These are phyloP conservation scores for Heliangelus exortis DNA, from an alignment of 2,797 vertebrate species.

Conservation along the genomic window DNA sequence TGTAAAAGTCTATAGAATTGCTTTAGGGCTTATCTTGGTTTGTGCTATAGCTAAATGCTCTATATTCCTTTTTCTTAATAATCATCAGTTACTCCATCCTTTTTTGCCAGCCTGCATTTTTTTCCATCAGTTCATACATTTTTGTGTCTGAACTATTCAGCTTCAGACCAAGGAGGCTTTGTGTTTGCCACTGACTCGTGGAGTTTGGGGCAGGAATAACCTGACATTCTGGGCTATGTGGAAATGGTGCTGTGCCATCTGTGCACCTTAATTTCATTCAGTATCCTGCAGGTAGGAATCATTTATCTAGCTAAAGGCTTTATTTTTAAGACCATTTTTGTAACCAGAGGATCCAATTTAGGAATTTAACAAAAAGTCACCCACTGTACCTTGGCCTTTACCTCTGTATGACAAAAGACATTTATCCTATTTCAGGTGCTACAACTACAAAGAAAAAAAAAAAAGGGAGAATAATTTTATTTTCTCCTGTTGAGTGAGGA, in stretches of 20 bases:
- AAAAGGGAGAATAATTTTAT: background rate
- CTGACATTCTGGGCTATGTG: background rate
- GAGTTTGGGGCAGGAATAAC: background rate
- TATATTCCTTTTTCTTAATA: background rate
- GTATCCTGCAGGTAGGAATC: background rate
- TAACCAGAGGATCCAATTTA: background rate
- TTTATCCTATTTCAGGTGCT: background rate
- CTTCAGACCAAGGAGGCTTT: background rate
- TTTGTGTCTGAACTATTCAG: background rate
- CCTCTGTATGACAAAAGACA: background rate
- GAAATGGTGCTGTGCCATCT: background rate
- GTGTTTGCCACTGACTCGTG: rapidly evolving
- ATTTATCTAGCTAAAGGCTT: background rate
- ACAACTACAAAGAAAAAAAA: background rate
- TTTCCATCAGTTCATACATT: background rate
- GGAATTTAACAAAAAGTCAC: background rate
- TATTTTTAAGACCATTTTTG: background rate
- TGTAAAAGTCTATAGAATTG: background rate
- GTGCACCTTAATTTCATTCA: background rate
- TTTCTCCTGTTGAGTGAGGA: background rate
- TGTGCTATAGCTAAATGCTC: background rate
- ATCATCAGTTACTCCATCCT: background rate
- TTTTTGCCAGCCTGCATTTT: background rate
- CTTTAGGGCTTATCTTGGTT: background rate
- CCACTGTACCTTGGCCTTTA: background rate